Evolutionary conservation across 1,140 invertebrate genomes (phyloP).

Genomic region (Mactra quadrangularis): DNA sequence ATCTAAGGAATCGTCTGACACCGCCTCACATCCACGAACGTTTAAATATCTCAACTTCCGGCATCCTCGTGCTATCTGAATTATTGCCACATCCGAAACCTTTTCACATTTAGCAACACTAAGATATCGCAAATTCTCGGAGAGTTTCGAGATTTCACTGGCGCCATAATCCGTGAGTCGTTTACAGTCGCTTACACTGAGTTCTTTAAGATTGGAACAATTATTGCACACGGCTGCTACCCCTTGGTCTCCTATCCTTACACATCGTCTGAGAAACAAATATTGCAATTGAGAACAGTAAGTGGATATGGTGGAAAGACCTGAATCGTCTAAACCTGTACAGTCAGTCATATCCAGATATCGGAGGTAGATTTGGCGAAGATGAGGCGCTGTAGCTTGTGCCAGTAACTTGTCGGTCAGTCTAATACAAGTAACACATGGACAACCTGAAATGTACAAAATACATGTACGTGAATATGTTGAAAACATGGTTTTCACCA

Average conservation of each 20-base stretch:
- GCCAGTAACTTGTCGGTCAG: constrained; percentile 86
- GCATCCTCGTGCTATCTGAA: constrained; percentile 94
- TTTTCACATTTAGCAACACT: constrained; percentile 95
- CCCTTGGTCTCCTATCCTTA: constrained; percentile 82
- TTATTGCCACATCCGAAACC: constrained; percentile 95
- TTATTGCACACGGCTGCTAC: constrained; percentile 91
- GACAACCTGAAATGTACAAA: constrained; percentile 85
- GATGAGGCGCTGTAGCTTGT: constrained; percentile 85
- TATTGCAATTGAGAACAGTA: constrained; percentile 94
- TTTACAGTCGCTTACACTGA: constrained; percentile 95
- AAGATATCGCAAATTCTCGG: constrained; percentile 91
- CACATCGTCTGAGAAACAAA: constrained; percentile 94
- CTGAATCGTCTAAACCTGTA: constrained; percentile 91
- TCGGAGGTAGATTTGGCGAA: constrained; percentile 82
- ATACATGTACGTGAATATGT: too few species aligned
- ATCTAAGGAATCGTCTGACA: constrained; percentile 94
- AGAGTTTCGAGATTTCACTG: constrained; percentile 94
- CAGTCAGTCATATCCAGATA: constrained; percentile 91
- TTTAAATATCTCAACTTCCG: constrained; percentile 96
- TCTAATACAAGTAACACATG: constrained; percentile 88
- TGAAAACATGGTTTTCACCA: background rate
- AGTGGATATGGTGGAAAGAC: constrained; percentile 91
- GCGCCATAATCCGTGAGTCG: constrained; percentile 95
- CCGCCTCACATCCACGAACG: constrained; percentile 94
- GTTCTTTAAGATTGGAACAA: constrained; percentile 89